These are phyloP conservation scores for Butastur rufipennis DNA, from an alignment of 2,113 vertebrate species.

Conservation along the genomic window DNA sequence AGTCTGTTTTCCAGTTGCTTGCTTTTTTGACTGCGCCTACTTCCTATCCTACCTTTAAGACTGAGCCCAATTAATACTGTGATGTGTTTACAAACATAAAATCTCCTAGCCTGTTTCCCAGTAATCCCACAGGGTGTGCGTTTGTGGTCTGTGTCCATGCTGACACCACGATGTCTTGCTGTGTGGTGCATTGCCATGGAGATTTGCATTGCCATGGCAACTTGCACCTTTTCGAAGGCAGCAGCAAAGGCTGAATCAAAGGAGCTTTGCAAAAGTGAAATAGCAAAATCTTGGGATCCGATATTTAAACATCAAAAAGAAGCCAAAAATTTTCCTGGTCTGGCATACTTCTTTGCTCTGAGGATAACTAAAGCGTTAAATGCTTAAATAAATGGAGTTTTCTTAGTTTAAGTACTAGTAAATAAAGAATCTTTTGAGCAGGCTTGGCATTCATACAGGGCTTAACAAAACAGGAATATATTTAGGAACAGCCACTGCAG, in stretches of 20 bases:
- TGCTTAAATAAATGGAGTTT: background rate
- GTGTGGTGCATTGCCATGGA: background rate
- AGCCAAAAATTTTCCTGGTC: background rate
- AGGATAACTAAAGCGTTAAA: background rate
- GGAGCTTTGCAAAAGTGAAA: background rate
- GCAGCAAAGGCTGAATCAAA: background rate
- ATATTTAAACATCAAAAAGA: background rate
- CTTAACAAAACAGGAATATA: background rate
- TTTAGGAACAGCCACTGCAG: background rate
- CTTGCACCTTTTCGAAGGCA: background rate
- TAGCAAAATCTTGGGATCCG: background rate
- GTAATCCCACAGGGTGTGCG: background rate
- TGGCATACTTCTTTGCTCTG: background rate
- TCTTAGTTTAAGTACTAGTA: background rate
- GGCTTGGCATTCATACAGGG: background rate
- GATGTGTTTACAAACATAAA: background rate
- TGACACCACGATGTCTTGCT: background rate
- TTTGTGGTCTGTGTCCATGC: background rate
- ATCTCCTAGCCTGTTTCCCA: background rate
- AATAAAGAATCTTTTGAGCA: background rate
- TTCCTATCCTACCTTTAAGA: background rate
- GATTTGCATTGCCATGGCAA: conserved; percentile 43
- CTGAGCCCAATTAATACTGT: background rate
- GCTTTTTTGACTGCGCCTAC: background rate
- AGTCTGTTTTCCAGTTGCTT: background rate